Evolutionary conservation across 2,113 vertebrate genomes (phyloP).

Genomic region (Panurus biarmicus): DNA sequence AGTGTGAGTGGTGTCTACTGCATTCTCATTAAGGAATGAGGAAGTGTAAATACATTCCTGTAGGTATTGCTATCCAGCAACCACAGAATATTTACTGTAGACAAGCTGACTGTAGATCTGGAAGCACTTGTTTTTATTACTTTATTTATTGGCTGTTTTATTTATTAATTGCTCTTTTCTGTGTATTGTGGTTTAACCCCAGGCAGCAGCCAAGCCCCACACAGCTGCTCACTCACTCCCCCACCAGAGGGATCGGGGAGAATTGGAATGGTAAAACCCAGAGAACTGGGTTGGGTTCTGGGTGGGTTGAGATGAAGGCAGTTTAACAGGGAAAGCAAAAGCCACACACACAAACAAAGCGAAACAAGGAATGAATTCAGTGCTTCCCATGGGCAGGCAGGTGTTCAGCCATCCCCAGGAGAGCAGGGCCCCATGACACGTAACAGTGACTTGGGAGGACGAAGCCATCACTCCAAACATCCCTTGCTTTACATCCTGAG

Average conservation of each 20-base stretch:
- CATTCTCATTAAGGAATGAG: neutral
- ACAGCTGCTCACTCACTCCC: neutral
- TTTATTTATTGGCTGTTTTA: neutral
- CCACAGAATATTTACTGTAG: neutral
- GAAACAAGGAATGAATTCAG: neutral
- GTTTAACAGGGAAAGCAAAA: neutral
- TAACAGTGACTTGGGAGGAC: neutral
- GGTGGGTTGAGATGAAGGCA: neutral
- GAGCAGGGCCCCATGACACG: neutral
- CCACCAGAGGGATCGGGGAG: fast-evolving
- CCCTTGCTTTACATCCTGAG: neutral
- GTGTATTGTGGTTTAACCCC: neutral
- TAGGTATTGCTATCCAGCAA: neutral
- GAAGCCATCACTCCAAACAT: neutral
- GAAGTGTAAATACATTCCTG: neutral
- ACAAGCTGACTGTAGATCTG: neutral
- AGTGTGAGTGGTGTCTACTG: neutral
- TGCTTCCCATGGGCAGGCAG: neutral
- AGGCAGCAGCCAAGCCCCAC: neutral
- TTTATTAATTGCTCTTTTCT: neutral
- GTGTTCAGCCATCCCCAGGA: neutral
- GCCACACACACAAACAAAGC: neutral
- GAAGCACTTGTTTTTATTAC: neutral
- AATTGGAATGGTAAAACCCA: neutral
- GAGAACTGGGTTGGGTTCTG: no score